phyloP scores from a whole-genome alignment of 2,113 vertebrate genomes.

The Pantherophis guttatus region DNA sequence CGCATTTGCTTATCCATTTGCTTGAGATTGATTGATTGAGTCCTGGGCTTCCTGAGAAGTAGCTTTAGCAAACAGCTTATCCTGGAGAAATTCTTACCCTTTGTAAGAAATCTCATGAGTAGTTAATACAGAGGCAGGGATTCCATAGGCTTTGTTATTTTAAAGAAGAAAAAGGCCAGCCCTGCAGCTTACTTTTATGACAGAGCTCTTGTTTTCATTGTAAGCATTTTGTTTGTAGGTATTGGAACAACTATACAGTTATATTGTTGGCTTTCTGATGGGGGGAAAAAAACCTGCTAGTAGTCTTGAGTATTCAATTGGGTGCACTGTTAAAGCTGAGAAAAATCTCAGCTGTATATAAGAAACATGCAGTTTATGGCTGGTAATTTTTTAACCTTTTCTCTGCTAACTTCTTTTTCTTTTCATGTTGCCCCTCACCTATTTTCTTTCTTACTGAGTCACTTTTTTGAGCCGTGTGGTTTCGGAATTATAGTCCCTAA shows the following conservation, averaged over 20 bases:
- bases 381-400: not conserved
- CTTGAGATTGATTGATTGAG: not conserved
- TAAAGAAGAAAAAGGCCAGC: constrained; percentile 32
- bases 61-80: not conserved
- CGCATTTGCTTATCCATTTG: too few species aligned
- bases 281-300: not conserved
- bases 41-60: not conserved
- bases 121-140: constrained; percentile 12
- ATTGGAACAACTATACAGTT: constrained; percentile 15
- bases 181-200: not conserved
- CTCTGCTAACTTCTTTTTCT: not conserved
- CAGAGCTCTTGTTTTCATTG: constrained; percentile 1
- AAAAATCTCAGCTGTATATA: not conserved
- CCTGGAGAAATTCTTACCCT: not conserved
- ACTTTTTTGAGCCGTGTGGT: not conserved
- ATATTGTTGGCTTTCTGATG: constrained; percentile 8
- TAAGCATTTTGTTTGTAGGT: constrained; percentile 13
- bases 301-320: not conserved
- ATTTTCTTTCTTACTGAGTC: not conserved
- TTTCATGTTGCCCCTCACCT: not conserved
- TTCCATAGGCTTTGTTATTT: constrained; percentile 17
- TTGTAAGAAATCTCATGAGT: not conserved
- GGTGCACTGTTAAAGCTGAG: not conserved
- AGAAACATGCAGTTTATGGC: not conserved
- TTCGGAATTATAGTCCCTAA: not conserved